A percentile compares a stretch with the other conserved stretches of the same genome.
Conservation (phyloP, 2,113 vertebrate species). For the Rhinichthys klamathensis region DNA sequence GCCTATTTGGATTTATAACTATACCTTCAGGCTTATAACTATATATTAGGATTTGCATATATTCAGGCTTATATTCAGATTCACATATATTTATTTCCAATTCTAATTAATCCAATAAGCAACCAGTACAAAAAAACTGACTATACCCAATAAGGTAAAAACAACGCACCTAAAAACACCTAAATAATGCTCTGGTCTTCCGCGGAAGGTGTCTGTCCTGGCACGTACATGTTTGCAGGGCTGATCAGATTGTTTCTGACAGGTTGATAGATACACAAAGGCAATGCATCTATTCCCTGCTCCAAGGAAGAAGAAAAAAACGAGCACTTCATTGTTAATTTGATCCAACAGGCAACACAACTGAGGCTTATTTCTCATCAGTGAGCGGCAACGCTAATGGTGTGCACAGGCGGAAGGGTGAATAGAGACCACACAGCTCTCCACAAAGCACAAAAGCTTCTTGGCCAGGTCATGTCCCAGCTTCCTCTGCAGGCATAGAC, state of each 20-base stretch:
- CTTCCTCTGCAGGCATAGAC: constrained; percentile 59
- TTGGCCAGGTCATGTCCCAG: constrained; percentile 70
- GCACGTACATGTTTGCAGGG: constrained; percentile 45
- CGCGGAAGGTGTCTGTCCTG: constrained; percentile 37
- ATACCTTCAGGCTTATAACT: too few relatives aligned
- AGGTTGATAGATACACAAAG: constrained; percentile 58
- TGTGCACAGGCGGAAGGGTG: constrained; percentile 61
- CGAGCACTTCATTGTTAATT: constrained; percentile 62
- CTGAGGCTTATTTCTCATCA: constrained; percentile 53
- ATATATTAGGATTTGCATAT: too few relatives aligned
- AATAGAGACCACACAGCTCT: constrained; percentile 66
- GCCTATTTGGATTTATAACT: too few relatives aligned
- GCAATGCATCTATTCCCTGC: constrained; percentile 50
- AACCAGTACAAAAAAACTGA: too few relatives aligned
- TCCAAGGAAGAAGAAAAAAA: constrained; percentile 25
- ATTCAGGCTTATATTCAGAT: too few relatives aligned
- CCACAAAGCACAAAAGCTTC: constrained; percentile 65
- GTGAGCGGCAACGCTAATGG: constrained; percentile 57
- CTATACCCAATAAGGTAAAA: too few relatives aligned
- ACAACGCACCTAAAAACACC: not conserved
- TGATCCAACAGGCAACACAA: constrained; percentile 65
- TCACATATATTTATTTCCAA: too few relatives aligned
- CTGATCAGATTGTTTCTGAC: constrained; percentile 66
- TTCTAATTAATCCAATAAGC: too few relatives aligned
- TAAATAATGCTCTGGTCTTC: not conserved